These are phyloP conservation scores for Chiroxiphia lanceolata DNA, from an alignment of 2,797 vertebrate species.

Conservation along the genomic window DNA sequence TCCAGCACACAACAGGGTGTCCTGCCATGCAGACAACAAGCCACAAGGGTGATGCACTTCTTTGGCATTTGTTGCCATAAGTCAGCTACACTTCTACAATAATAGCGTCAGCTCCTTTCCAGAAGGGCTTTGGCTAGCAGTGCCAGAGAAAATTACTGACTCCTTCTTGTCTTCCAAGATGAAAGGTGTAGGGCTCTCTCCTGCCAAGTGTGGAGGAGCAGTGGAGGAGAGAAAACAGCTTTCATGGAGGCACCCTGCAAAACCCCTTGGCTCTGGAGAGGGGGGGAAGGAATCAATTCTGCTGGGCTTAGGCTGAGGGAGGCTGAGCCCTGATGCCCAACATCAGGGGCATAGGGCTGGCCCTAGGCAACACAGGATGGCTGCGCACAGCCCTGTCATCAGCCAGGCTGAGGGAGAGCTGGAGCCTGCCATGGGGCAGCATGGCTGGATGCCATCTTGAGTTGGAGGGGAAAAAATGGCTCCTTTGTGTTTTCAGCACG, in stretches of 20 bases:
- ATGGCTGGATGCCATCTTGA: neutral
- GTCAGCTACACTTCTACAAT: neutral
- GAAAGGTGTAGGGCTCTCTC: neutral
- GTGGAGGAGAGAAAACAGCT: neutral
- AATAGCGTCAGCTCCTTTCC: neutral
- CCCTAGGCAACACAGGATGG: fast-evolving
- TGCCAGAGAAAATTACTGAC: neutral
- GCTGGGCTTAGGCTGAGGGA: neutral
- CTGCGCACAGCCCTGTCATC: neutral
- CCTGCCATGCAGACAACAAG: neutral
- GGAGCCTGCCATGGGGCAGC: neutral
- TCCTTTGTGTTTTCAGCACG: constrained; percentile 51
- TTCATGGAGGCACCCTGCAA: neutral
- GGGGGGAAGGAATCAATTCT: neutral
- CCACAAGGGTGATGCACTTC: neutral
- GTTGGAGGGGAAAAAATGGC: constrained; percentile 1
- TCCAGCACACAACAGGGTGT: neutral
- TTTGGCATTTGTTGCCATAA: neutral
- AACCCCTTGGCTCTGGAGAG: neutral
- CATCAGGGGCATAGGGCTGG: neutral
- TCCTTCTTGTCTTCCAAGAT: neutral
- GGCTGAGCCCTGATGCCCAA: neutral
- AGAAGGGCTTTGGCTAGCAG: neutral
- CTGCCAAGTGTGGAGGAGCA: neutral
- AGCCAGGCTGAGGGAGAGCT: neutral